Evolutionary conservation across 2,888 invertebrate species (phyloP), one percentile per base, ranked within the genome.

Genomic region (Drosophila monieri): DNA sequence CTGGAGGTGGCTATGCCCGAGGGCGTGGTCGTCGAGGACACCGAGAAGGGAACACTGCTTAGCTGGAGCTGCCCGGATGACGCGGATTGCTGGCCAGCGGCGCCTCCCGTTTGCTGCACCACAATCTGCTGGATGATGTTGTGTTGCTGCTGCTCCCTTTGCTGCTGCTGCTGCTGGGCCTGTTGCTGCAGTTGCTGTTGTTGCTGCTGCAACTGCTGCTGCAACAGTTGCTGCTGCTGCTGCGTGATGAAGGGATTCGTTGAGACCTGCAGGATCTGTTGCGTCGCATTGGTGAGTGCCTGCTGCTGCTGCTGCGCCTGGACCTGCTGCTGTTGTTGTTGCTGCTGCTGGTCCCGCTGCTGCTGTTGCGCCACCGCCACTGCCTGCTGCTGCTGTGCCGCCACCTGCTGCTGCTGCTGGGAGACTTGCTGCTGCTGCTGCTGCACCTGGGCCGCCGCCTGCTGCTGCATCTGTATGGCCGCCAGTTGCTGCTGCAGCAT

Each of bases 91-190:
- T 59, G 73, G 35, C n/a, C 35, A 14, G 35, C 14, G 35, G 35
- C 35, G 35, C 93, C 74, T 93, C 94, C 60, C 93, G 94, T 73
- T 10, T 90, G 91, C 47, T 90, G 90, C 21, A 89, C 89, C 61
- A 90, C 89, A 60, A 91, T 91, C 52, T 91, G 89, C 51, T 52
- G 90, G 88, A 47, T 90, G 86, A 58, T 91, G 89, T 66, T 85
- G 48, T 56, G 77, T 30, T 90, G 90, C 8, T 78, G 78, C 10
- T 80, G 74, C 1, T 76, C 78, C 32, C 76, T 70, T 73, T 89
- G 77, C 71, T 77, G 81, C 39, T 89, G 88, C 39, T 85, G 81
- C 32, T 89, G 89, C 9, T 89, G 89, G 41, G 90, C 86, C 61
- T 76, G 88, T 61, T 76, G 89, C 60, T 76, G 86, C 66, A 54